Percentiles rank a stretch among this genome's conserved stretches.
Conservation (phyloP, 2,888 invertebrate genomes). For the Netelia fuscicornis region DNA sequence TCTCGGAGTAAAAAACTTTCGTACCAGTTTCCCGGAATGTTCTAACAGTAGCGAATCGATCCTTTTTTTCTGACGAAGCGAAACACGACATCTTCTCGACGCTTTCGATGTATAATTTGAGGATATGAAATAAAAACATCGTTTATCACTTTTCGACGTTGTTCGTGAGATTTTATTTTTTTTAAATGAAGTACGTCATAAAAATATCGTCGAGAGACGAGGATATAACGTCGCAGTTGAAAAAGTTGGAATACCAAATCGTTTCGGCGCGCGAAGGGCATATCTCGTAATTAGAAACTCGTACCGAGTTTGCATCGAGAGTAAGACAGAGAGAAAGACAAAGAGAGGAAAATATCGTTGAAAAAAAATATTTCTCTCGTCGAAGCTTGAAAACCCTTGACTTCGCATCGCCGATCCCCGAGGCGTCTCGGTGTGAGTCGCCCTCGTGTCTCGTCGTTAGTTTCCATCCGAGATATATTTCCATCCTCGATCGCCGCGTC, state of each 20-base stretch:
- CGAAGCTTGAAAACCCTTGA: slow-evolving; percentile 38
- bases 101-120: slow-evolving; percentile 1
- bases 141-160: background rate
- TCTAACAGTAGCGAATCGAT: background rate
- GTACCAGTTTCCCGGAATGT: background rate
- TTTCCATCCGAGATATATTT: slow-evolving; percentile 4
- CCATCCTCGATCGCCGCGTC: background rate
- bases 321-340: slow-evolving; percentile 6
- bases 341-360: slow-evolving; percentile 43
- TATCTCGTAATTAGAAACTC: slow-evolving; percentile 62
- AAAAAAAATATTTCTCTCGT: slow-evolving; percentile 9
- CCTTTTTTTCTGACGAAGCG: no score
- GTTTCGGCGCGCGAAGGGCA: slow-evolving; percentile 3
- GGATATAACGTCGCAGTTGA: slow-evolving; percentile 15
- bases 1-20: background rate
- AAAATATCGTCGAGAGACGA: background rate
- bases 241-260: slow-evolving; percentile 66
- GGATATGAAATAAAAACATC: background rate
- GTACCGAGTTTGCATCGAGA: background rate
- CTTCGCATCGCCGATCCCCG: slow-evolving; percentile 32
- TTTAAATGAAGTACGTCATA: background rate
- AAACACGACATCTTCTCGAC: background rate
- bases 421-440: background rate
- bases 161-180: background rate
- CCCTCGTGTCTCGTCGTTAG: slow-evolving; percentile 25